Percentiles rank a stretch among this genome's conserved stretches.
phyloP scores from a whole-genome alignment of 2,113 vertebrate species.

The Turnix velox region DNA sequence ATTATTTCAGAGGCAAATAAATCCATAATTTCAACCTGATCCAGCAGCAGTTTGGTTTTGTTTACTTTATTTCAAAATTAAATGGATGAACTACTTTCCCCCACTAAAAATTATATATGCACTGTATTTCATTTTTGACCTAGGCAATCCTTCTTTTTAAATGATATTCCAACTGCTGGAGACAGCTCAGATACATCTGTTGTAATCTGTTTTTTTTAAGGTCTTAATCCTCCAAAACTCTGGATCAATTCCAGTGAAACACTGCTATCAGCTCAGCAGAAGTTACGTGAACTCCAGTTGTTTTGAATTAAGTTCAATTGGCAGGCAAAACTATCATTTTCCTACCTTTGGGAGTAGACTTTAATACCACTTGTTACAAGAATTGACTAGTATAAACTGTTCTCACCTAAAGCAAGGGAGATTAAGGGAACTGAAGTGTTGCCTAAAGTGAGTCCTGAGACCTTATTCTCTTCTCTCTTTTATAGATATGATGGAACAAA shows the following conservation, averaged over 20 bases:
- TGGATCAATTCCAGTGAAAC: not conserved
- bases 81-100: not conserved
- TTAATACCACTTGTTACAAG: not conserved
- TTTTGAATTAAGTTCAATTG: not conserved
- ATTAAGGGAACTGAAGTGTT: not conserved
- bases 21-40: not conserved
- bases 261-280: not conserved
- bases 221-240: not conserved
- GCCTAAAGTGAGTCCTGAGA: not conserved
- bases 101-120: not conserved
- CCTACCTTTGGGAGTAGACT: not conserved
- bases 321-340: not conserved
- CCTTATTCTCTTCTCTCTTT: not conserved
- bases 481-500: not conserved
- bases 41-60: not conserved
- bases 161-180: not conserved
- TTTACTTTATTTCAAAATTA: not conserved
- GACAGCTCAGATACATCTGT: not conserved
- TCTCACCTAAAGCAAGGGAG: not conserved
- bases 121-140: not conserved
- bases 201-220: no score
- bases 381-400: not conserved
- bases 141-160: not conserved
- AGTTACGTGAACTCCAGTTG: not conserved
- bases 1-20: not conserved